These are phyloP conservation scores for Lasioglossum figueresi DNA, from an alignment of 2,888 invertebrate species.

Conservation along the genomic window DNA sequence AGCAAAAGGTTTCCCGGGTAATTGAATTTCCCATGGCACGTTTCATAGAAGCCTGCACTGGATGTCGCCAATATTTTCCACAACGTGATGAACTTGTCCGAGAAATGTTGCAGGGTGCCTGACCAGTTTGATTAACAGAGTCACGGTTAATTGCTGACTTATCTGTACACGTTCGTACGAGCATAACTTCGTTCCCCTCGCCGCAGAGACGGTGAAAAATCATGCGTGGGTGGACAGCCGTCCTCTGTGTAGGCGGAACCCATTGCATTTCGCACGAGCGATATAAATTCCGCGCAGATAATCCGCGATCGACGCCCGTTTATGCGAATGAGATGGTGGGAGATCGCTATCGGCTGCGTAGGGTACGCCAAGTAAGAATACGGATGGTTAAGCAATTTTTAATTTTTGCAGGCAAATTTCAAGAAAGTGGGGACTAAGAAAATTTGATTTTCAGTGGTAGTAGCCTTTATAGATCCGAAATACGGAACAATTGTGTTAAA, in stretches of 20 bases:
- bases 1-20: not conserved
- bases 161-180: not conserved
- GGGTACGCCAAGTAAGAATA: too few relatives aligned
- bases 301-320: not conserved
- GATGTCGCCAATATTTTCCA: not conserved
- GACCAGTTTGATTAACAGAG: conserved; percentile 27
- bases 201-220: not conserved
- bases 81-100: not conserved
- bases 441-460: too few relatives aligned
- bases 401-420: too few relatives aligned
- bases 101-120: conserved; percentile 14
- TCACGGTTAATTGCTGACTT: conserved; percentile 35
- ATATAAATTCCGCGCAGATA: conserved; percentile 19
- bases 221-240: conserved; percentile 22
- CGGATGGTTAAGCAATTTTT: too few relatives aligned
- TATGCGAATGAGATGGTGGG: not conserved
- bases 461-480: too few relatives aligned
- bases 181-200: not conserved
- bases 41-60: not conserved
- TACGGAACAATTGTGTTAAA: too few relatives aligned
- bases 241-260: conserved; percentile 21
- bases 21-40: conserved; percentile 11
- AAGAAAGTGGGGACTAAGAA: too few relatives aligned
- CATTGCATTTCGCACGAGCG: not conserved
- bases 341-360: not conserved